These are phyloP conservation scores for Mesoligia furuncula DNA, from an alignment of 2,888 invertebrate genomes.

Conservation along the genomic window DNA sequence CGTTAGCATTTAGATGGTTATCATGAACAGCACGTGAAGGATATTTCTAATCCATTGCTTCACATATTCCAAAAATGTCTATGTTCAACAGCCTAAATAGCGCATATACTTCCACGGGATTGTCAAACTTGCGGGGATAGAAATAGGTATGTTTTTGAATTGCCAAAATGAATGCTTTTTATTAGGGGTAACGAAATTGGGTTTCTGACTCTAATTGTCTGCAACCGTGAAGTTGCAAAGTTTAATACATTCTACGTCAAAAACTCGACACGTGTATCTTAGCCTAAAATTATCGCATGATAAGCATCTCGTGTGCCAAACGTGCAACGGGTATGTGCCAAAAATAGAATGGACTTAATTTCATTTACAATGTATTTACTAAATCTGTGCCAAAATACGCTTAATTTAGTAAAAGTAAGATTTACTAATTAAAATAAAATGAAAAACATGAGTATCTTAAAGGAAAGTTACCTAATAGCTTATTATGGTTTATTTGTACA, in stretches of 20 bases:
- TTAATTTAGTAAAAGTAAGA: conserved; percentile 13
- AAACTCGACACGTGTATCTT: conserved; percentile 44
- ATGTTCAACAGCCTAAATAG: too few relatives aligned
- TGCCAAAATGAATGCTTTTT: not conserved
- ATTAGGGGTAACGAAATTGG: not conserved
- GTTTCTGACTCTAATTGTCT: not conserved
- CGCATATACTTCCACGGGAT: not conserved
- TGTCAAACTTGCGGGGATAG: not conserved
- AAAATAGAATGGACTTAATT: conserved; percentile 41
- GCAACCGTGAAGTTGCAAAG: not conserved
- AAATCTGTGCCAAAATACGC: conserved; percentile 36
- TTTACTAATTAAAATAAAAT: not conserved
- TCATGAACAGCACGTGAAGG: not conserved
- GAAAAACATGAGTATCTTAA: not conserved
- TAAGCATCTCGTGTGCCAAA: conserved; percentile 41
- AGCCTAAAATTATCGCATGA: conserved; percentile 37
- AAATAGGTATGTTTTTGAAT: not conserved
- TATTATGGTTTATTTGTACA: not conserved
- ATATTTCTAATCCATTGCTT: too few relatives aligned
- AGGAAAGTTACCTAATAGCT: not conserved
- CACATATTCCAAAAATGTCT: too few relatives aligned
- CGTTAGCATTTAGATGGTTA: not conserved
- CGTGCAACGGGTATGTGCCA: conserved; percentile 9
- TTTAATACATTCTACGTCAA: not conserved
- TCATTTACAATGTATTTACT: conserved; percentile 45